Base-by-base conservation (phyloP, 2,113 vertebrate genomes). In the Camarhynchus parvulus region DNA sequence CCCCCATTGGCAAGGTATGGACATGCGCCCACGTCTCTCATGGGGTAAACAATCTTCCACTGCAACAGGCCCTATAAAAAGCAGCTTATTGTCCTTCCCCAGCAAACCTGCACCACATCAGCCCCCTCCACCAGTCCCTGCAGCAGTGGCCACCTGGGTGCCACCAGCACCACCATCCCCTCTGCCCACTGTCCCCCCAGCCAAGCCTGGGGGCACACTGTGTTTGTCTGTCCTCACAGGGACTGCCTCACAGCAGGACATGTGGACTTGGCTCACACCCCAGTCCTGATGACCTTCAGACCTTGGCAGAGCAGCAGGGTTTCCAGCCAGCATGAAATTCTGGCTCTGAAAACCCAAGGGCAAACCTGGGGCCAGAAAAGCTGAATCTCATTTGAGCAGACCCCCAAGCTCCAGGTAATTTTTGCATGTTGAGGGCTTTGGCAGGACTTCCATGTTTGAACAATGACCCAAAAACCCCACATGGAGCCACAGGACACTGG, bases 381-480 rank as follows among this genome's bases (percentile, higher is more conserved):
- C 9, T 53, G 0, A 0, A n/a, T 63, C 76, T 76, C 2, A 0
- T 18, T 25, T 56, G 31, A 24, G 58, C 41, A 42, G 13, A 62
- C 16, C 3, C 15, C 17, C 30, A 52, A 11, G 63, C 22, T 61
- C 33, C 41, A 59, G 55, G 18, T 22, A 13, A 58, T 9, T 66
- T 90, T 66, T 78, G 41, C 30, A 23, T 2, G 0, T 19, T 24
- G 31, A 25, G 78, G 88, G 37, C 24, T 53, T 67, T 59, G 52
- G 59, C 72, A 87, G 59, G 41, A 52, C 42, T 72, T 19, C 4
- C 13, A 23, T 46, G 28, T 39, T 31, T 64, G 31, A 70, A 13
- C 77, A 74, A 5, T 0, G 0, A 7, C 18, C n/a, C 15, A 7
- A 59, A 27, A 13, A 25, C 13, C 22, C 59, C 1, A 0, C 11